A percentile compares a stretch with the other conserved stretches of the same genome.
Evolutionary conservation across 2,888 invertebrate genomes (phyloP).

Genomic region (Platypus cylindrus): DNA sequence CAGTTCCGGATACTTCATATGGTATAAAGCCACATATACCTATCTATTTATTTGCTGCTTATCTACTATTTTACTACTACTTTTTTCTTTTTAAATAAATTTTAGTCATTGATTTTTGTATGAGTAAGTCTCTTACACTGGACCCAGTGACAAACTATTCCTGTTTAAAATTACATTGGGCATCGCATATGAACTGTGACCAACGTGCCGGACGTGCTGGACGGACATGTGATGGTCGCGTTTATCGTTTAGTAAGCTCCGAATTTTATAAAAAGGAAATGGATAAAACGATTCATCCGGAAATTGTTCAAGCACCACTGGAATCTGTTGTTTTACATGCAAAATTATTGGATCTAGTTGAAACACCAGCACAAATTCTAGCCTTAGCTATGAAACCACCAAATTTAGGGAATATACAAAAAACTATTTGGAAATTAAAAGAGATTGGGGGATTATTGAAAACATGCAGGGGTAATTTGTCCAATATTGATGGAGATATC

Average conservation of each 20-base stretch:
- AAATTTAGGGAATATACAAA: conserved; percentile 63
- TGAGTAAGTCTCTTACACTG: conserved; percentile 69
- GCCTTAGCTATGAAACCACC: conserved; percentile 82
- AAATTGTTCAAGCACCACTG: conserved; percentile 70
- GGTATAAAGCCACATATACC: conserved; percentile 44
- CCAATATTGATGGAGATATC: conserved; percentile 61
- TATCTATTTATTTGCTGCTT: background rate
- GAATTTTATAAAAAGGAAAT: conserved; percentile 50
- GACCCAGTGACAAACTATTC: conserved; percentile 69
- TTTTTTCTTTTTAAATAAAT: background rate
- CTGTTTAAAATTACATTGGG: conserved; percentile 71
- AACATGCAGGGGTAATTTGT: conserved; percentile 34
- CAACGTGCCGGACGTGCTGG: conserved; percentile 89
- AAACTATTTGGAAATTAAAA: conserved; percentile 73
- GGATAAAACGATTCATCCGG: conserved; percentile 49
- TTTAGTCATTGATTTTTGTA: conserved; percentile 85
- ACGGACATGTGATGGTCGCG: conserved; percentile 71
- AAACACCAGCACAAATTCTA: conserved; percentile 62
- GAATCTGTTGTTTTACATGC: conserved; percentile 67
- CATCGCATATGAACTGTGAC: conserved; percentile 76
- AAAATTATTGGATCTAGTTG: conserved; percentile 71
- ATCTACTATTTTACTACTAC: background rate
- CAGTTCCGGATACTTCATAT: conserved; percentile 77
- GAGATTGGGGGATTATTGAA: conserved; percentile 73
- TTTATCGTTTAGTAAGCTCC: conserved; percentile 65